Conservation (phyloP, 2,113 vertebrate genomes). For the Ciconia maguari region DNA sequence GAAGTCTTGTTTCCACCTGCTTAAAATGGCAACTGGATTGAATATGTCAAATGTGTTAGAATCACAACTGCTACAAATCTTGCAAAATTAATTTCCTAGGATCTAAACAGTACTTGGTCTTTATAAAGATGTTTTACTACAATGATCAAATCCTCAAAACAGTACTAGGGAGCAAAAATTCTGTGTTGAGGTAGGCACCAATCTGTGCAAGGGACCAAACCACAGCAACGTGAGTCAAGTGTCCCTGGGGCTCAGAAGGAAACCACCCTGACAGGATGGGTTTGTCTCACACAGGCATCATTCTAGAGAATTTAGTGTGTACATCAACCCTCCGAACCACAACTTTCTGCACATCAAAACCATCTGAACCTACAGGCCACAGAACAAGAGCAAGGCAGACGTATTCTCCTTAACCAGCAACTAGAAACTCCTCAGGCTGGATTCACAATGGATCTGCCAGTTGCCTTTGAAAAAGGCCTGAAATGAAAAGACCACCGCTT, state of each 20-base stretch:
- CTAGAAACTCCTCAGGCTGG: background rate
- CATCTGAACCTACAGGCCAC: background rate
- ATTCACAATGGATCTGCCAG: background rate
- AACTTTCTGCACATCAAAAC: background rate
- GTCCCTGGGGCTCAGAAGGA: background rate
- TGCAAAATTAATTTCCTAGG: background rate
- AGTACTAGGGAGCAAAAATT: background rate
- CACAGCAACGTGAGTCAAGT: background rate
- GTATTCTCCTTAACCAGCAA: background rate
- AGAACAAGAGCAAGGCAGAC: background rate
- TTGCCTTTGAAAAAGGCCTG: background rate
- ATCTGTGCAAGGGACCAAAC: background rate
- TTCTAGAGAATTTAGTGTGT: background rate
- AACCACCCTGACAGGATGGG: accelerated
- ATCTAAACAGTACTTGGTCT: background rate
- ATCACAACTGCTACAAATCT: background rate
- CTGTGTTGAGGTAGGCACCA: background rate
- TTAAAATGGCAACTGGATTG: background rate
- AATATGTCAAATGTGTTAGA: background rate
- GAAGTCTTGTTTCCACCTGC: background rate
- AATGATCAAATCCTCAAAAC: background rate
- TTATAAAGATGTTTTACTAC: background rate
- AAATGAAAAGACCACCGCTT: background rate
- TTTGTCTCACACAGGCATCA: background rate
- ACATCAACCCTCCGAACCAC: background rate